These are phyloP conservation scores for Riparia riparia DNA, from an alignment of 2,113 vertebrate species.

Conservation along the genomic window DNA sequence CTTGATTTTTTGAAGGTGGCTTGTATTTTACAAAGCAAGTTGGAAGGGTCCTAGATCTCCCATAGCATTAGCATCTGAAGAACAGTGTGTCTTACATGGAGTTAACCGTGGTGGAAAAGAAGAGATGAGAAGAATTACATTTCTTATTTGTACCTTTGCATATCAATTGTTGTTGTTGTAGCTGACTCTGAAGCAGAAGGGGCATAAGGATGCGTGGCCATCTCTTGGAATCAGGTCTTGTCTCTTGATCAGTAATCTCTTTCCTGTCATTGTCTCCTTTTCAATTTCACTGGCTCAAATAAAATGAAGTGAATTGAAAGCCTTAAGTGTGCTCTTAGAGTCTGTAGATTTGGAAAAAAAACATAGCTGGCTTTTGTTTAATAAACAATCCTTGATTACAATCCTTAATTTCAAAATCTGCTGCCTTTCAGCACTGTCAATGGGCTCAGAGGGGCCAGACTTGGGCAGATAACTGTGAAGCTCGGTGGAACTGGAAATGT, in stretches of 20 bases:
- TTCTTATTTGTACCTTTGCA: not conserved
- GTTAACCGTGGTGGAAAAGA: not conserved
- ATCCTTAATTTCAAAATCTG: not conserved
- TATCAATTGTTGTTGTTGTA: not conserved
- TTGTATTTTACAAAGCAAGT: not conserved
- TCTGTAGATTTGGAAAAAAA: not conserved
- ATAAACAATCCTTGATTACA: not conserved
- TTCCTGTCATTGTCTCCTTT: not conserved
- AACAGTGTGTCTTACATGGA: not conserved
- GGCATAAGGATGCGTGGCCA: accelerated
- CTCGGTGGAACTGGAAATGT: not conserved
- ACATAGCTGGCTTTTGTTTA: not conserved
- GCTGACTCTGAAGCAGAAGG: not conserved
- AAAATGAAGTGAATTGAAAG: not conserved
- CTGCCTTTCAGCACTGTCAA: not conserved
- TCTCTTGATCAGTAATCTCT: not conserved
- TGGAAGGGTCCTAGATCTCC: not conserved
- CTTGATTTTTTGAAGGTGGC: constrained; percentile 9
- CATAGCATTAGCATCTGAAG: not conserved
- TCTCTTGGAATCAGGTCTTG: not conserved
- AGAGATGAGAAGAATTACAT: not conserved
- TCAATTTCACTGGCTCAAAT: not conserved
- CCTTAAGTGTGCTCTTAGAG: not conserved
- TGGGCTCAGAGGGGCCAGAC: not conserved
- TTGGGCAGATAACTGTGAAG: not conserved